Conservation (phyloP, 2,888 invertebrate genomes). For the Philereme vetulata region DNA sequence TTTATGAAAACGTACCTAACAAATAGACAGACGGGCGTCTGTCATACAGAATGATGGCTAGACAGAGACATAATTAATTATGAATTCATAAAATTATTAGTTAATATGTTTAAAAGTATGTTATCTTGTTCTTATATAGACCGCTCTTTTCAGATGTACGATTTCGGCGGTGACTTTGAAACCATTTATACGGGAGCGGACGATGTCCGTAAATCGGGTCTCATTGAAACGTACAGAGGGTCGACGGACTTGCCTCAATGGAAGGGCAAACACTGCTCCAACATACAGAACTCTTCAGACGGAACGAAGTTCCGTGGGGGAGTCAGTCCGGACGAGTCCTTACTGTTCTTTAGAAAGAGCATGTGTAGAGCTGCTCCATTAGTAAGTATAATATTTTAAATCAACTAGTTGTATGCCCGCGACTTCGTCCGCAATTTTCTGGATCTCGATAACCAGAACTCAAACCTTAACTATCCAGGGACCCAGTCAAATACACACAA, state of each 20-base stretch:
- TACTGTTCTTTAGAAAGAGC: conserved; percentile 92
- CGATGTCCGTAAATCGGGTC: conserved; percentile 85
- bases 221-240: conserved; percentile 91
- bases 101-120: too few species aligned
- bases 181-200: conserved; percentile 89
- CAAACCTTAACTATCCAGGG: too few species aligned
- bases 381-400: conserved; percentile 75
- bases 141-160: conserved; percentile 88
- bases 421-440: too few species aligned
- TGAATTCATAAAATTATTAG: too few species aligned
- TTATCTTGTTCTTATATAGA: too few species aligned
- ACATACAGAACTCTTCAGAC: conserved; percentile 90
- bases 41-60: too few species aligned
- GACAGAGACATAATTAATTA: too few species aligned
- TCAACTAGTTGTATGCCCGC: too few species aligned
- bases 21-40: too few species aligned
- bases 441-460: too few species aligned
- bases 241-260: conserved; percentile 90
- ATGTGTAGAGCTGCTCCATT: conserved; percentile 91
- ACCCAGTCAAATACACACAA: too few species aligned
- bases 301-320: conserved; percentile 92
- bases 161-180: conserved; percentile 90
- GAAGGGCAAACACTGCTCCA: conserved; percentile 89
- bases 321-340: conserved; percentile 86
- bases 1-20: too few species aligned